phyloP scores from a whole-genome alignment of 2,113 vertebrate species.

The Neoarius graeffei region DNA sequence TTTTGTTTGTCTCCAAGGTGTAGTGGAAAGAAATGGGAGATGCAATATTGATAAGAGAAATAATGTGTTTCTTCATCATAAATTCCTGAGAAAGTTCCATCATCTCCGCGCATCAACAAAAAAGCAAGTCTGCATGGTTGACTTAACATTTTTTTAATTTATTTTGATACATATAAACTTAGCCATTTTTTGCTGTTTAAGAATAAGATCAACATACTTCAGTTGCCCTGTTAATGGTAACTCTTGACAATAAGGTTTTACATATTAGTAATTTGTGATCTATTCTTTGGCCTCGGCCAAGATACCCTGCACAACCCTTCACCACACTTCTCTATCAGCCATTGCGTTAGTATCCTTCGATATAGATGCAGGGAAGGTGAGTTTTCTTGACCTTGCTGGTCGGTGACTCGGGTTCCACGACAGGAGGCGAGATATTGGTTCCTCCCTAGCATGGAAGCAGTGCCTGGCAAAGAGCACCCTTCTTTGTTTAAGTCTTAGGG shows the following conservation, averaged over 20 bases:
- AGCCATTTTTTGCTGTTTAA: no score
- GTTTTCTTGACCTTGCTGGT: no score
- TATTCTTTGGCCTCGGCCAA: no score
- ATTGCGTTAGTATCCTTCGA: no score
- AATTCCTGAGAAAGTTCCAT: neutral
- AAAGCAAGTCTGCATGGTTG: neutral
- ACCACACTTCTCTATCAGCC: no score
- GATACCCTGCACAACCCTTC: no score
- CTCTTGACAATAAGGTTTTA: neutral
- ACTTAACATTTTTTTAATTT: neutral
- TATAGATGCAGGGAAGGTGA: no score
- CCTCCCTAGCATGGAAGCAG: no score
- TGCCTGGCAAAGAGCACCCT: no score
- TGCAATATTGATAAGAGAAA: slow-evolving; percentile 89
- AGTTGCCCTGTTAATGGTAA: neutral
- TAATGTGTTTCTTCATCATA: slow-evolving; percentile 79
- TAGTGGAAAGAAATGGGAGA: slow-evolving; percentile 67
- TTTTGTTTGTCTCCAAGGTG: slow-evolving; percentile 55
- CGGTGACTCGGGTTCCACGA: no score
- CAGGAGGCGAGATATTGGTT: no score
- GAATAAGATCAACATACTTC: neutral
- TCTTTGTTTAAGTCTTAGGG: no score
- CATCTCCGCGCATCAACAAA: neutral
- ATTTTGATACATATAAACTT: neutral
- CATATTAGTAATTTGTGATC: neutral